Evolutionary conservation across 1,140 invertebrate genomes (phyloP).

Genomic region (Pseudobourletiella spinata): DNA sequence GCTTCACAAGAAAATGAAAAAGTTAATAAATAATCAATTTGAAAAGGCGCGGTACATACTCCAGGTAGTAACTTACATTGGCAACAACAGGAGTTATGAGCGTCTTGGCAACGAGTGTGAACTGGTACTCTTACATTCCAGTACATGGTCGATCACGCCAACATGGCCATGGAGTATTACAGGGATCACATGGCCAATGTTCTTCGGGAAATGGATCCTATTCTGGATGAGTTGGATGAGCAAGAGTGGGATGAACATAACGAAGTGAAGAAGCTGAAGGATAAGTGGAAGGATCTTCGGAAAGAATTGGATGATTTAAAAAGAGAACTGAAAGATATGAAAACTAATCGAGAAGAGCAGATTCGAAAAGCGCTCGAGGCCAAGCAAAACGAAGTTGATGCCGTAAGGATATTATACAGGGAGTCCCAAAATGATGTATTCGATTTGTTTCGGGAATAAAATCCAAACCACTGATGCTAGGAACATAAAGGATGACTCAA

Average conservation of each 20-base stretch:
- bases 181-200: constrained; percentile 18
- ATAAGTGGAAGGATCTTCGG: constrained; percentile 20
- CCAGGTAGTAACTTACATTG: constrained; percentile 14
- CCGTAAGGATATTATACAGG: constrained; percentile 11
- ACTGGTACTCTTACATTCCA: neutral
- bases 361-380: constrained; percentile 19
- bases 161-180: constrained; percentile 12
- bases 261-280: constrained; percentile 15
- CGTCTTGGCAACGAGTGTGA: neutral
- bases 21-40: constrained; percentile 24
- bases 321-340: constrained; percentile 14
- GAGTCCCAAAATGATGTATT: too few relatives aligned
- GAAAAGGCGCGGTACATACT: constrained; percentile 31
- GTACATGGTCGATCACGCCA: constrained; percentile 17
- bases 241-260: constrained; percentile 31
- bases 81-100: too few relatives aligned
- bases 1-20: constrained; percentile 33
- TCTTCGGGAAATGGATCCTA: constrained; percentile 17
- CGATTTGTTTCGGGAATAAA: too few relatives aligned
- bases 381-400: constrained; percentile 23
- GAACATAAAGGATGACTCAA: too few relatives aligned
- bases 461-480: too few relatives aligned
- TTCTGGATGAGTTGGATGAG: constrained; percentile 24
- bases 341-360: constrained; percentile 25
- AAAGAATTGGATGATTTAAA: constrained; percentile 11